Conservation (phyloP, 2,888 invertebrate genomes). For the Acrobasis suavella region DNA sequence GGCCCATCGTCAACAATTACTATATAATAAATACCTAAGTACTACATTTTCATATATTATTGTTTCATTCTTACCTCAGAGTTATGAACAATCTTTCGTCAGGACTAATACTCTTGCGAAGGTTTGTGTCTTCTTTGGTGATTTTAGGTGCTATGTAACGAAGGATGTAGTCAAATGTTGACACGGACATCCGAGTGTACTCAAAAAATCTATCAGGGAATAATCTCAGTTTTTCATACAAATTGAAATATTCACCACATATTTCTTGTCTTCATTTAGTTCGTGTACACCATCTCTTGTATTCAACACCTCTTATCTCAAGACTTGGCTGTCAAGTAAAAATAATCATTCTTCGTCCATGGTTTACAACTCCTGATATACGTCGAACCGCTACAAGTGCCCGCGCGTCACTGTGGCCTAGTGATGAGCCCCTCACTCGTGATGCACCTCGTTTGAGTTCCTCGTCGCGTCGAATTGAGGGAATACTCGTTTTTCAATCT, state of each 20-base stretch:
- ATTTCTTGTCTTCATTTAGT: neutral
- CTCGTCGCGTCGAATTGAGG: no score
- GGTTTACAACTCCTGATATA: conserved; percentile 15
- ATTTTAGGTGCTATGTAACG: neutral
- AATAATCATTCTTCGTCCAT: conserved; percentile 29
- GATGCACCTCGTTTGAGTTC: no score
- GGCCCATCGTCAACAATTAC: no score
- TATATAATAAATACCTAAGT: neutral
- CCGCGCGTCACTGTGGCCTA: conserved; percentile 9
- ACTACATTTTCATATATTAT: neutral
- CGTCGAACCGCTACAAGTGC: conserved; percentile 8
- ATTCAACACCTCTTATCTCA: conserved; percentile 33
- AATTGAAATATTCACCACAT: conserved; percentile 1
- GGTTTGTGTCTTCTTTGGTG: neutral
- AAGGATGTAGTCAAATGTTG: neutral
- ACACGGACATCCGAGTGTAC: neutral
- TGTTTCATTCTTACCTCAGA: neutral
- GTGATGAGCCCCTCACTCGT: no score
- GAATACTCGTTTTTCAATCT: no score
- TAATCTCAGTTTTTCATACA: neutral
- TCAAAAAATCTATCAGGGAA: neutral
- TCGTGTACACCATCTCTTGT: conserved; percentile 27
- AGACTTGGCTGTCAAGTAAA: conserved; percentile 32
- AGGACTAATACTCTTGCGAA: conserved; percentile 1
- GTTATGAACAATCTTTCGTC: neutral